Conservation (phyloP, 2,113 vertebrate species). For the Labeo rohita region DNA sequence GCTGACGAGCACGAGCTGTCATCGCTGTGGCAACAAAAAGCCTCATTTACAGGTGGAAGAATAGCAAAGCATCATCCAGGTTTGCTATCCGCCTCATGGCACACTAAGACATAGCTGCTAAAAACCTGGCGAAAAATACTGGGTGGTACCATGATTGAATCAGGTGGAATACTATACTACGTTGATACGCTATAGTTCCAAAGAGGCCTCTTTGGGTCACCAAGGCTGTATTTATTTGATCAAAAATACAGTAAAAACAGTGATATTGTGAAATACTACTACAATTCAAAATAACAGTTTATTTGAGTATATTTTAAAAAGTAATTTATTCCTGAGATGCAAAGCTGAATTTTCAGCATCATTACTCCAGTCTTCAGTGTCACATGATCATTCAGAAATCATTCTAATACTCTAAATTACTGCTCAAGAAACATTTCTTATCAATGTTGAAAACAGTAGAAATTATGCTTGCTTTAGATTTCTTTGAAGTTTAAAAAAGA, state of each 20-base stretch:
- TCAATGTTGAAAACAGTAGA: not conserved
- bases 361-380: not conserved
- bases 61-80: constrained; percentile 11
- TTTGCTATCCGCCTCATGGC: not conserved
- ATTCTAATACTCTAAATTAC: not conserved
- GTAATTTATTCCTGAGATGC: not conserved
- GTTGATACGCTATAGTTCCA: not conserved
- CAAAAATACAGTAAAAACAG: not conserved
- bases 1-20: constrained; percentile 90
- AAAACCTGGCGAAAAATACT: not conserved
- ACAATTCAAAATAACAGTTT: not conserved
- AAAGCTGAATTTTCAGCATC: not conserved
- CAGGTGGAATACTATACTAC: not conserved
- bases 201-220: not conserved
- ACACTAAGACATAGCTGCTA: not conserved
- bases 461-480: not conserved
- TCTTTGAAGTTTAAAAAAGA: not conserved
- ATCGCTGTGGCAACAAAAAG: constrained; percentile 79
- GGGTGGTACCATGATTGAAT: not conserved
- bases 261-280: not conserved
- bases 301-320: not conserved
- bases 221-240: not conserved
- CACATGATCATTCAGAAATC: not conserved
- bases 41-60: constrained; percentile 59
- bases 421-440: not conserved